Evolutionary conservation across 2,888 invertebrate genomes (phyloP).

Genomic region (Drosophila infuscata): DNA sequence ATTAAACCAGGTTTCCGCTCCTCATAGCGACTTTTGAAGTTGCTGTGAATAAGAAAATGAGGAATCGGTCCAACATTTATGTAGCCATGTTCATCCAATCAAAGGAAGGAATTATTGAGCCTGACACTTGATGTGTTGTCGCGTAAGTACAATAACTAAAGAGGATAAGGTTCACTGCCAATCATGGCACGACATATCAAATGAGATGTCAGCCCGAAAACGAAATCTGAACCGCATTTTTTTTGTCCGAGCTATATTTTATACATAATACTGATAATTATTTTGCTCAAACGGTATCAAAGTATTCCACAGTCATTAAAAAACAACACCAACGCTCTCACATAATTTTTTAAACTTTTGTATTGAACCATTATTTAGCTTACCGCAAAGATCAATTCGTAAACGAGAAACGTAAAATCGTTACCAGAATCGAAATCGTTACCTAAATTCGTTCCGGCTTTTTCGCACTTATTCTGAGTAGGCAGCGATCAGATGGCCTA

Average conservation of each 20-base stretch:
- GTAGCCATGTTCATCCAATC: neutral
- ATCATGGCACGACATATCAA: too few relatives aligned
- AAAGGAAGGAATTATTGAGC: neutral
- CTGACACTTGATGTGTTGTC: neutral
- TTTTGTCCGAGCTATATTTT: too few relatives aligned
- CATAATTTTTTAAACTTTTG: too few relatives aligned
- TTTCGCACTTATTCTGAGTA: neutral
- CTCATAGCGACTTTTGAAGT: neutral
- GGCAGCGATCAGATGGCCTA: neutral
- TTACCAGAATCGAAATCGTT: neutral
- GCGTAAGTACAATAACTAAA: neutral
- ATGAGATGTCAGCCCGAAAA: too few relatives aligned
- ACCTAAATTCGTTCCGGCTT: neutral
- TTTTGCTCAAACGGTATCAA: neutral
- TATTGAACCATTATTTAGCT: too few relatives aligned
- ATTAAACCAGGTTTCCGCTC: neutral
- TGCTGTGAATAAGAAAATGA: neutral
- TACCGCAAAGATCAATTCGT: too few relatives aligned
- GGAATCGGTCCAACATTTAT: neutral
- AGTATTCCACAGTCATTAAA: neutral
- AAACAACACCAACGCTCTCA: too few relatives aligned
- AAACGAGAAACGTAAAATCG: too few relatives aligned
- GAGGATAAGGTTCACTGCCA: too few relatives aligned
- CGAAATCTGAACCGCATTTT: too few relatives aligned
- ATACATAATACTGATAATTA: too few relatives aligned